Conservation (phyloP, 2,113 vertebrate genomes). For the Pipa parva region DNA sequence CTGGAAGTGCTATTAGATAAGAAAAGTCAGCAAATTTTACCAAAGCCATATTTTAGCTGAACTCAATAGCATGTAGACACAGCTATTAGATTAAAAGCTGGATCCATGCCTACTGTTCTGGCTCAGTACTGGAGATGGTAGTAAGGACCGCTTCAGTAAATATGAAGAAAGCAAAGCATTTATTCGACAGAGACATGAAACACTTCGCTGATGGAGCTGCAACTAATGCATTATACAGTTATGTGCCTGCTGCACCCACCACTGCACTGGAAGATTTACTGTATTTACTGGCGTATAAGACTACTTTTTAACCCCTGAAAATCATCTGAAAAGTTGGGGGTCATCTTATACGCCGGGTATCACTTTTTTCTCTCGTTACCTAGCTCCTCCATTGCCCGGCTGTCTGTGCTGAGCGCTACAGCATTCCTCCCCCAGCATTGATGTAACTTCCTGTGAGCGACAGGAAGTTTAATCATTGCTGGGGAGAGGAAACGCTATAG, state of each 20-base stretch:
- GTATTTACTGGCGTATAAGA: too few relatives aligned
- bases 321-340: too few relatives aligned
- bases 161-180: not conserved
- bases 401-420: too few relatives aligned
- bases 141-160: conserved; percentile 1
- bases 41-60: conserved; percentile 31
- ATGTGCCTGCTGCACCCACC: not conserved
- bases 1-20: not conserved
- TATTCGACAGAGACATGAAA: conserved; percentile 4
- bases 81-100: conserved; percentile 27
- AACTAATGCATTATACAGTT: not conserved
- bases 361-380: too few relatives aligned
- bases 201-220: conserved; percentile 5
- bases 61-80: conserved; percentile 14
- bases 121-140: not conserved
- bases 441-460: too few relatives aligned
- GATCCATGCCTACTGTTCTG: conserved; percentile 12
- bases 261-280: conserved; percentile 1
- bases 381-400: too few relatives aligned
- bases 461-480: too few relatives aligned
- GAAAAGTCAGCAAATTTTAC: conserved; percentile 17
- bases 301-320: too few relatives aligned
- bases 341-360: too few relatives aligned
- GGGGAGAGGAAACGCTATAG: too few relatives aligned
- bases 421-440: too few relatives aligned